phyloP scores from a whole-genome alignment of 1,140 invertebrate species.

The Monochamus saltuarius region DNA sequence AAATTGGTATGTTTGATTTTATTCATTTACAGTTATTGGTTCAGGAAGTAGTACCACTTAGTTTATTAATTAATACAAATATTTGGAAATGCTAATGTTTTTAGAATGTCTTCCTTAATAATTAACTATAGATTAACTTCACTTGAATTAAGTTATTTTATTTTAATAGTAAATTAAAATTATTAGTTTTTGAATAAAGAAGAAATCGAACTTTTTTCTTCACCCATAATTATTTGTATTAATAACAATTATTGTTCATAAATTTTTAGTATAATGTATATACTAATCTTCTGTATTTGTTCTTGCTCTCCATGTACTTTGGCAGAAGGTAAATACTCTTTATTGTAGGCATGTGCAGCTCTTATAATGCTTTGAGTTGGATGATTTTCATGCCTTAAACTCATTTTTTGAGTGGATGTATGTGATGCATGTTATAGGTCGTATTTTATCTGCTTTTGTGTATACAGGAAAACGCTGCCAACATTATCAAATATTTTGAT shows the following conservation, averaged over 20 bases:
- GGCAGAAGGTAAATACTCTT: slow-evolving; percentile 42
- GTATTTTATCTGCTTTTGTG: no score
- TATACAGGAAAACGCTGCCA: no score
- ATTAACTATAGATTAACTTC: slow-evolving; percentile 7
- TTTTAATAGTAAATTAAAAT: not conserved
- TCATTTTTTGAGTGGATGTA: no score
- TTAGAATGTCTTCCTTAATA: no score
- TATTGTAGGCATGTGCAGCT: slow-evolving; percentile 30
- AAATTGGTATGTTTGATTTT: slow-evolving; percentile 75
- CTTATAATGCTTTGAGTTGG: not conserved
- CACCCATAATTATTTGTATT: slow-evolving; percentile 17
- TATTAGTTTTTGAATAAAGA: not conserved
- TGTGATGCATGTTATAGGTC: no score
- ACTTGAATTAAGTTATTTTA: not conserved
- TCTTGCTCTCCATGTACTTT: slow-evolving; percentile 30
- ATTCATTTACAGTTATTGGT: not conserved
- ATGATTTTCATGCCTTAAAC: no score
- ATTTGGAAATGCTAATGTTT: no score
- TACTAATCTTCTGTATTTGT: slow-evolving; percentile 31
- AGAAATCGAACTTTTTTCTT: not conserved
- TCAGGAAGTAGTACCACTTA: no score
- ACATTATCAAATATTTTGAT: no score
- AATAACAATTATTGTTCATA: not conserved
- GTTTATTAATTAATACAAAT: no score
- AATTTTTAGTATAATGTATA: slow-evolving; percentile 12